Evolutionary conservation across 1,140 invertebrate species (phyloP).

Genomic region (Saccostrea cuccullata): DNA sequence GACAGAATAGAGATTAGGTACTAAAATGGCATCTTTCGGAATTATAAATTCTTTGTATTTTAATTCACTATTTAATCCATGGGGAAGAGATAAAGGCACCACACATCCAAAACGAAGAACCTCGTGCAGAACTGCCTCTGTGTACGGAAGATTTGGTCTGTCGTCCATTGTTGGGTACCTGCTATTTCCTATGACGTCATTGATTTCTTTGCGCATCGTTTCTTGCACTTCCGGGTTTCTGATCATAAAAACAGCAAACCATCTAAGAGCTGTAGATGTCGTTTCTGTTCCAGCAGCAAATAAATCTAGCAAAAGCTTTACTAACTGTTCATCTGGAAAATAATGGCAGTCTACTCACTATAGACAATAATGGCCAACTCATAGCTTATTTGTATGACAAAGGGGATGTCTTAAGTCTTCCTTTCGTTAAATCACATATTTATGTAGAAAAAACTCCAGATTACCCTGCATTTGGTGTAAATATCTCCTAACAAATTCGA

Average conservation of each 20-base stretch:
- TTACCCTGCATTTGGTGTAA: too few relatives aligned
- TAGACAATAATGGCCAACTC: too few relatives aligned
- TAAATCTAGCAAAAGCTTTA: slow-evolving; percentile 82
- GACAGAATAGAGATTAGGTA: slow-evolving; percentile 22
- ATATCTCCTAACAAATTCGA: too few relatives aligned
- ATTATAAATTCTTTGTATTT: slow-evolving; percentile 69
- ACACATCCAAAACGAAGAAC: slow-evolving; percentile 49
- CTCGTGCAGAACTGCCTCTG: slow-evolving; percentile 60
- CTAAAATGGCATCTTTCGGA: slow-evolving; percentile 57
- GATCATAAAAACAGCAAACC: slow-evolving; percentile 91
- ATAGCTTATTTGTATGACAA: too few relatives aligned
- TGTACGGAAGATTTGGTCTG: slow-evolving; percentile 51
- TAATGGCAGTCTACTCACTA: too few relatives aligned
- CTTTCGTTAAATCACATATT: too few relatives aligned
- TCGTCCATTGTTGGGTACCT: slow-evolving; percentile 50
- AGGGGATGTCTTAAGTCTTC: too few relatives aligned
- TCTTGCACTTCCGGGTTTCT: slow-evolving; percentile 86
- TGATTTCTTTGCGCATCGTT: slow-evolving; percentile 91
- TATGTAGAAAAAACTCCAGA: too few relatives aligned
- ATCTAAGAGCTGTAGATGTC: slow-evolving; percentile 88
- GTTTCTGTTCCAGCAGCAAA: slow-evolving; percentile 95
- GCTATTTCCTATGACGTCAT: slow-evolving; percentile 73
- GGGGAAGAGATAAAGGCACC: slow-evolving; percentile 71
- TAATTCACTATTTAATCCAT: slow-evolving; percentile 63
- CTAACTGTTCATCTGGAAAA: slow-evolving; percentile 52